Evolutionary conservation across 1,140 invertebrate genomes (phyloP).

Genomic region (Orussus abietinus): DNA sequence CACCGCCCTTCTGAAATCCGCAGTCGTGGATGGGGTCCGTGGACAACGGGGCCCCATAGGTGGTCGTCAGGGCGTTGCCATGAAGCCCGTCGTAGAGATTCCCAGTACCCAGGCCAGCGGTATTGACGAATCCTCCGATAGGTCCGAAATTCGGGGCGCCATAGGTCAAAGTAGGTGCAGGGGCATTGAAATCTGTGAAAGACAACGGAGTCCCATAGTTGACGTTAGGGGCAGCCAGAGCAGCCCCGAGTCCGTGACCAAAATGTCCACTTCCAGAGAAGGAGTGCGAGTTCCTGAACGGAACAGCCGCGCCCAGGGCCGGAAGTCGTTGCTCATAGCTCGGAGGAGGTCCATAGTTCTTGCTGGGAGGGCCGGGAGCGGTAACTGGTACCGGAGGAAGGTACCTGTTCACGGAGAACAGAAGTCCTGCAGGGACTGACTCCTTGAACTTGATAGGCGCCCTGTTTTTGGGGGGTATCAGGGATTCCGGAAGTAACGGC

Average conservation of each 20-base stretch:
- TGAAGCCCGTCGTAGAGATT: constrained; percentile 39
- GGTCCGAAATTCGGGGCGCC: constrained; percentile 47
- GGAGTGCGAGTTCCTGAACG: constrained; percentile 22
- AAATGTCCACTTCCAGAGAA: no score
- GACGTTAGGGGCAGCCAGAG: constrained; percentile 41
- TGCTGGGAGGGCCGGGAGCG: constrained; percentile 39
- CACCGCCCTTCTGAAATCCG: constrained; percentile 20
- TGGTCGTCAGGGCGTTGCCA: constrained; percentile 24
- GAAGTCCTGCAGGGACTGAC: constrained; percentile 62
- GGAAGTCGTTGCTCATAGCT: constrained; percentile 35
- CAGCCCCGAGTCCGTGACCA: no score
- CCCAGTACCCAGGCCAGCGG: constrained; percentile 23
- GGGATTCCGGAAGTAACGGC: constrained; percentile 34
- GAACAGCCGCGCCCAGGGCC: constrained; percentile 23
- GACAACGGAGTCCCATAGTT: constrained; percentile 46
- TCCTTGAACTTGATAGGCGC: constrained; percentile 61
- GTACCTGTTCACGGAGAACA: constrained; percentile 50
- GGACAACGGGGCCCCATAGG: constrained; percentile 31
- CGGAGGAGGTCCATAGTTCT: constrained; percentile 26
- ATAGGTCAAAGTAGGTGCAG: constrained; percentile 41
- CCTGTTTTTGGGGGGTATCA: constrained; percentile 44
- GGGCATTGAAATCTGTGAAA: constrained; percentile 43
- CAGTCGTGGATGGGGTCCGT: constrained; percentile 28
- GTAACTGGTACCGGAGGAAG: constrained; percentile 37
- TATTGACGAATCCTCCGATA: constrained; percentile 27